A percentile compares a stretch with the other conserved stretches of the same genome.
phyloP scores from a whole-genome alignment of 2,888 invertebrate genomes.

The Heliconius charithonia region DNA sequence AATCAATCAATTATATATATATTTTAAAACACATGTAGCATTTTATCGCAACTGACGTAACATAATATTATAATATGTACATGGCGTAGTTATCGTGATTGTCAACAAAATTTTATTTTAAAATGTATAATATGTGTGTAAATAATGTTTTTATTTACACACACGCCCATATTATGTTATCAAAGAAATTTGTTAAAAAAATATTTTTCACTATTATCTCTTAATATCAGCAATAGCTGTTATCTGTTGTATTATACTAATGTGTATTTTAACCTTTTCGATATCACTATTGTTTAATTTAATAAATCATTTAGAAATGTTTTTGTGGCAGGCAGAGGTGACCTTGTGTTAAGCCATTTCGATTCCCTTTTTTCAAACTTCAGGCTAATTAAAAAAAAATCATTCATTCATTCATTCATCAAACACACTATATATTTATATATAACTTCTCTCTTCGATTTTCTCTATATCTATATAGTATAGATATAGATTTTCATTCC shows the following conservation, averaged over 20 bases:
- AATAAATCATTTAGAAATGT: not conserved
- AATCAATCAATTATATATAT: no score
- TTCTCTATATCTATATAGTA: no score
- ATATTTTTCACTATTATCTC: not conserved
- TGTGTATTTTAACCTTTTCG: not conserved
- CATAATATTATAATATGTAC: not conserved
- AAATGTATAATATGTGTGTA: not conserved
- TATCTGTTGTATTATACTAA: not conserved
- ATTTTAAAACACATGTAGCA: not conserved
- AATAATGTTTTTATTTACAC: conserved; percentile 17
- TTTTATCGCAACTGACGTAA: conserved; percentile 17
- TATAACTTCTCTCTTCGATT: no score
- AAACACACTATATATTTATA: no score
- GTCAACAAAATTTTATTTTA: not conserved
- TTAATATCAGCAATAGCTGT: not conserved
- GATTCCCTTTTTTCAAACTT: no score
- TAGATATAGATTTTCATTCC: no score
- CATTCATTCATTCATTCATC: no score
- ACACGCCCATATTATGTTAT: not conserved
- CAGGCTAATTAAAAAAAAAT: no score
- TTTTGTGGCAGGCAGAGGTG: no score
- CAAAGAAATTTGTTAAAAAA: not conserved
- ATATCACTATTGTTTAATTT: not conserved
- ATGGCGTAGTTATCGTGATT: not conserved
- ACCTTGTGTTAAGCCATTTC: no score